Conservation (phyloP, 2,113 vertebrate species). For the Bubo blakistoni region DNA sequence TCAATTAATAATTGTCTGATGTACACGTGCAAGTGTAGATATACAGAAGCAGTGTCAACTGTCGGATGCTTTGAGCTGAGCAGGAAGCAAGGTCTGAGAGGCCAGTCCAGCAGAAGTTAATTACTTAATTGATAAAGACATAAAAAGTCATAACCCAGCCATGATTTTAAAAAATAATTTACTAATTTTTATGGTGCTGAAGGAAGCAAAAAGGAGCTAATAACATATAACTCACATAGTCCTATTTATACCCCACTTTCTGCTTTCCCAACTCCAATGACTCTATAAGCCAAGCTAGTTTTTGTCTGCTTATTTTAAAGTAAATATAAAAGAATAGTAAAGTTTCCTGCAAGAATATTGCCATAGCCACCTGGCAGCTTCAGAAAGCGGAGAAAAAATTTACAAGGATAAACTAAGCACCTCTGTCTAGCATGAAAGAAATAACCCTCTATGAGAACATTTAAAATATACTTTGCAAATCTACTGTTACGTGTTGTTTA, state of each 20-base stretch:
- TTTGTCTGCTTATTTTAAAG: not conserved
- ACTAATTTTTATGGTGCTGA: not conserved
- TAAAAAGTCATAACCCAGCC: not conserved
- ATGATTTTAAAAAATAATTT: not conserved
- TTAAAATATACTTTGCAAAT: not conserved
- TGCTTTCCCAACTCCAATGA: not conserved
- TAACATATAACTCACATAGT: not conserved
- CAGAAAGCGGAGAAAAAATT: not conserved
- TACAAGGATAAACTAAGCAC: not conserved
- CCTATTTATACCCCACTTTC: not conserved
- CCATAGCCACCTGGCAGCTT: not conserved
- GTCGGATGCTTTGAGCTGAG: not conserved
- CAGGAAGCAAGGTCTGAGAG: not conserved
- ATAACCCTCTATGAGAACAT: not conserved
- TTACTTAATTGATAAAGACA: slow-evolving; percentile 1
- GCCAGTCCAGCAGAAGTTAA: not conserved
- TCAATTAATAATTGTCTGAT: not conserved
- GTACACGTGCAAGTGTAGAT: not conserved
- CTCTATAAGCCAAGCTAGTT: not conserved
- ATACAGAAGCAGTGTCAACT: not conserved
- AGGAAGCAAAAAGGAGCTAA: not conserved
- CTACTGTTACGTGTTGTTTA: not conserved
- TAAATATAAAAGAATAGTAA: not conserved
- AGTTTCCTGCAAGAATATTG: not conserved
- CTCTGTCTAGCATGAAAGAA: not conserved